Percentiles rank a stretch among this genome's conserved stretches.
These are phyloP conservation scores for Procambarus clarkii DNA, from an alignment of 1,140 invertebrate genomes.

Conservation along the genomic window DNA sequence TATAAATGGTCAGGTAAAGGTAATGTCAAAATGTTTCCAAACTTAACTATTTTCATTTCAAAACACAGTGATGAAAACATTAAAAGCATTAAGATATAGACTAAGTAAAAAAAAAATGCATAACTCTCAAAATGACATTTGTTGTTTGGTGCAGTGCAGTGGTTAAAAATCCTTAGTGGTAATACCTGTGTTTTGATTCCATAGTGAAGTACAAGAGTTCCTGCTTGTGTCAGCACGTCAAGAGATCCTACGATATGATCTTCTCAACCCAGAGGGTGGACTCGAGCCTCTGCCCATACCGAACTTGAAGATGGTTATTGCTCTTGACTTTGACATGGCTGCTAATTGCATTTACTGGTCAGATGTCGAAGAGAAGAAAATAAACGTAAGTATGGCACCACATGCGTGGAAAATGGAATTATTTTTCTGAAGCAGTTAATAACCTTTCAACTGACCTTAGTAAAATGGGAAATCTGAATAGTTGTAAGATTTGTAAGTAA, in stretches of 20 bases:
- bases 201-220: conserved; percentile 83
- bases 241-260: conserved; percentile 84
- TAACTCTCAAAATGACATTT: too few species aligned
- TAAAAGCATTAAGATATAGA: too few species aligned
- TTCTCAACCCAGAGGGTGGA: conserved; percentile 78
- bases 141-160: too few species aligned
- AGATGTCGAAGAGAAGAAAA: conserved; percentile 87
- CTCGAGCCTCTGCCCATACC: conserved; percentile 83
- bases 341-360: conserved; percentile 94
- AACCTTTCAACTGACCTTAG: too few species aligned
- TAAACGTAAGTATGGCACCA: conserved; percentile 78
- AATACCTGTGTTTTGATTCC: neutral
- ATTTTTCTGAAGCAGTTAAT: neutral
- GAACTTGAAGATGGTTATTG: conserved; percentile 85
- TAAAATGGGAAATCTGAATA: neutral
- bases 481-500: too few species aligned
- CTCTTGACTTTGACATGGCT: conserved; percentile 90
- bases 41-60: too few species aligned
- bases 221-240: conserved; percentile 86
- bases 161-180: too few species aligned
- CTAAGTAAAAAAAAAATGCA: too few species aligned
- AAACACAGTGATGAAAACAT: too few species aligned
- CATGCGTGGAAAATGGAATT: neutral
- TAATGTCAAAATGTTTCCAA: too few species aligned
- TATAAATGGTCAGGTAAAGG: too few species aligned